These are phyloP conservation scores for Erebia palarica DNA, from an alignment of 2,888 invertebrate genomes.

Conservation along the genomic window DNA sequence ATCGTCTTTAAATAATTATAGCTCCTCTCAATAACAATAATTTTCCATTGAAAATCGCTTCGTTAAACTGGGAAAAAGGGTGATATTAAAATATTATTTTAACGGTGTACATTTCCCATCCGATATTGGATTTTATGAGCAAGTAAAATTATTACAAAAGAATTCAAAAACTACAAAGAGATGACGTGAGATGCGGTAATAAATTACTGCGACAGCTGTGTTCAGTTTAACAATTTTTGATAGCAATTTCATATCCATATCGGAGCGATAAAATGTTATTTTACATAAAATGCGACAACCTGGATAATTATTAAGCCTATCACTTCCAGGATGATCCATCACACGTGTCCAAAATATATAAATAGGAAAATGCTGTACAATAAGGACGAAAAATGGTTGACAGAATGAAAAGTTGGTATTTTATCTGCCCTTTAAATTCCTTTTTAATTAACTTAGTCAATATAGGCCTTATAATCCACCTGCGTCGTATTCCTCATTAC, in stretches of 20 bases:
- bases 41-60: too few species aligned
- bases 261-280: conserved; percentile 24
- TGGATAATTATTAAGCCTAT: conserved; percentile 25
- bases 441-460: too few species aligned
- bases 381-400: not conserved
- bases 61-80: too few species aligned
- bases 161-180: not conserved
- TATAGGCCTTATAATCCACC: too few species aligned
- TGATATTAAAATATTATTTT: not conserved
- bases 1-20: too few species aligned
- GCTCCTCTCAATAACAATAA: too few species aligned
- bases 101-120: not conserved
- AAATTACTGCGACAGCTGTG: conserved; percentile 6
- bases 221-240: conserved; percentile 14
- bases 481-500: too few species aligned
- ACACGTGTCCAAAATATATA: conserved; percentile 17
- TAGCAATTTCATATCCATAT: conserved; percentile 19
- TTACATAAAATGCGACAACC: conserved; percentile 23
- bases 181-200: not conserved
- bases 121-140: not conserved
- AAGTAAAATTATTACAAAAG: not conserved
- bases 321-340: conserved; percentile 26
- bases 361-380: not conserved
- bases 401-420: not conserved
- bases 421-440: too few species aligned